These are phyloP conservation scores for Zaprionus obscuricornis DNA, from an alignment of 2,888 invertebrate species.

Conservation along the genomic window DNA sequence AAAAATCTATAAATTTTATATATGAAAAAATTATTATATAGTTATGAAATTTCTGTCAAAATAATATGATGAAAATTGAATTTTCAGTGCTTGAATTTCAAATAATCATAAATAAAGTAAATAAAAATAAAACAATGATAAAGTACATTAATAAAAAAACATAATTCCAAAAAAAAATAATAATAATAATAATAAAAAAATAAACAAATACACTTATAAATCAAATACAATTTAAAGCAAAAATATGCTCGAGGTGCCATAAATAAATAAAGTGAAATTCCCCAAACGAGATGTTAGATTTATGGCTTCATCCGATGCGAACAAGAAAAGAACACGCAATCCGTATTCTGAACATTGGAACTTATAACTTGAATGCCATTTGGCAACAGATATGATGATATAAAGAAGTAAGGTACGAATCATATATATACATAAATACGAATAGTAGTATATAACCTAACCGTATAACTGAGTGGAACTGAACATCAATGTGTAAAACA, in stretches of 20 bases:
- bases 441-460: too few relatives aligned
- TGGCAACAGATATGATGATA: slow-evolving; percentile 11
- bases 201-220: not conserved
- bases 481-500: too few relatives aligned
- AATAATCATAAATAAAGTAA: too few relatives aligned
- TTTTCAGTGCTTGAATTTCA: slow-evolving; percentile 43
- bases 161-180: too few relatives aligned
- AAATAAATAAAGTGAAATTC: slow-evolving; percentile 53
- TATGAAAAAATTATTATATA: too few relatives aligned
- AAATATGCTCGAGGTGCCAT: slow-evolving; percentile 39
- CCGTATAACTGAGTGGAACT: too few relatives aligned
- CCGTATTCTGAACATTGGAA: slow-evolving; percentile 16
- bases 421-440: too few relatives aligned
- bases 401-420: slow-evolving; percentile 40
- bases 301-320: slow-evolving; percentile 36
- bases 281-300: slow-evolving; percentile 49
- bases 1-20: too few relatives aligned
- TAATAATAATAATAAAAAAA: slow-evolving; percentile 9
- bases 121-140: too few relatives aligned
- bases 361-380: slow-evolving; percentile 28
- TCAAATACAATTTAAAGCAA: slow-evolving; percentile 18
- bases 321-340: slow-evolving; percentile 47
- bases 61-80: too few relatives aligned
- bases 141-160: too few relatives aligned
- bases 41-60: too few relatives aligned